Base-by-base conservation (phyloP, 2,797 vertebrate genomes). In the Chaetodon trifasciatus region DNA sequence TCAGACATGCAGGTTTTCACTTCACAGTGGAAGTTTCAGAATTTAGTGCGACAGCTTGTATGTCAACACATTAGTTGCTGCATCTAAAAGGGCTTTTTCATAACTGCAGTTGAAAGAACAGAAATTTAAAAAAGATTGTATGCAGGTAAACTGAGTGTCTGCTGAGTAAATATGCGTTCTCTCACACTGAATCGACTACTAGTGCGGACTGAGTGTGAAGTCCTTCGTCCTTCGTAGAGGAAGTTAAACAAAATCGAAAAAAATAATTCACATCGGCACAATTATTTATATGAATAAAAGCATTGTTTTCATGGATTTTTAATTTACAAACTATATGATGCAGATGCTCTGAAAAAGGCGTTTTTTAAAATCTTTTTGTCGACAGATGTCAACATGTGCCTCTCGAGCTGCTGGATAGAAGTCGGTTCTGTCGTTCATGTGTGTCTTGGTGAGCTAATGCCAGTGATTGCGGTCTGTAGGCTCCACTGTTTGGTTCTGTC, bases 401-500 rank as follows among this genome's bases (percentile, higher is more conserved):
- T 61, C 32, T 13, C 24, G 49, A 61, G 46, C 44, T n/a, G 5
- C 52, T 53, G 47, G 60, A 63, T 15, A 53, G 11, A 80, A 42
- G 47, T 64, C 56, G 8, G 6, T 23, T 44, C 16, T 50, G 24
- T 17, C 8, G 1, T 42, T 50, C 23, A 1, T 53, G 19, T 53
- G 57, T 63, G 47, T 70, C 28, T 56, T 46, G 3, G 23, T 64
- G 60, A 49, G 50, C 66, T 32, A 58, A 55, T 68, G 50, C 16
- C 47, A 47, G 12, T 53, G 64, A 28, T 47, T 50, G 39, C 24
- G 49, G 40, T 61, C 67, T 62, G 61, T 67, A 69, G 61, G 32
- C 50, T 56, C 39, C 78, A 62, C 46, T 67, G 47, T 81, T 68
- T 42, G 44, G 40, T 47, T 79, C 71, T 8, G 5, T 64, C 67